These are phyloP conservation scores for Dynastes hyllus DNA, from an alignment of 2,888 invertebrate genomes.

Conservation along the genomic window DNA sequence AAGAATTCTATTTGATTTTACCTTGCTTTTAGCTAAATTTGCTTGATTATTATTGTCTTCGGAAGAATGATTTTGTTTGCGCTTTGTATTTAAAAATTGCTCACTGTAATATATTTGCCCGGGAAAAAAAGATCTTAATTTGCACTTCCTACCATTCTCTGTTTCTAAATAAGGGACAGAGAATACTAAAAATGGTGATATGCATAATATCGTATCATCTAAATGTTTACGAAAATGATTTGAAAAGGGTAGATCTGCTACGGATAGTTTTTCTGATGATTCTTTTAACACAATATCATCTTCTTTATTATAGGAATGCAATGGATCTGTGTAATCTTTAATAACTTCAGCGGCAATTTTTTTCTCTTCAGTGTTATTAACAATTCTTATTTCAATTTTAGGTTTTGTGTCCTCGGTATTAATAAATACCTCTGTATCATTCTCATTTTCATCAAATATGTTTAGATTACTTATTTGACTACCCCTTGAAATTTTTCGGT, in stretches of 20 bases:
- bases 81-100: slow-evolving; percentile 71
- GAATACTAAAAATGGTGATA: slow-evolving; percentile 90
- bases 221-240: slow-evolving; percentile 84
- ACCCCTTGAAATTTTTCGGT: slow-evolving; percentile 47
- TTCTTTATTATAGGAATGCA: slow-evolving; percentile 71
- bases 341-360: slow-evolving; percentile 74
- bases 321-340: slow-evolving; percentile 88
- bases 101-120: slow-evolving; percentile 82
- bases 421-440: slow-evolving; percentile 58
- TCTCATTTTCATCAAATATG: slow-evolving; percentile 55
- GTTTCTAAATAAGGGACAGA: slow-evolving; percentile 92
- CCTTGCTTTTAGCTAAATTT: slow-evolving; percentile 35
- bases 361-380: slow-evolving; percentile 59
- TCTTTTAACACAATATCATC: slow-evolving; percentile 59
- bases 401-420: slow-evolving; percentile 50
- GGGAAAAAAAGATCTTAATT: slow-evolving; percentile 82
- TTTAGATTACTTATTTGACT: slow-evolving; percentile 49
- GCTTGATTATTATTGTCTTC: slow-evolving; percentile 47
- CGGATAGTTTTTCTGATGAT: slow-evolving; percentile 70
- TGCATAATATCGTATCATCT: slow-evolving; percentile 83
- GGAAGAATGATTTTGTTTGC: slow-evolving; percentile 58
- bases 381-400: slow-evolving; percentile 24
- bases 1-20: slow-evolving; percentile 17
- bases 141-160: slow-evolving; percentile 85
- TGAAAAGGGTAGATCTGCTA: slow-evolving; percentile 76